Evolutionary conservation across 2,797 vertebrate genomes (phyloP).

Genomic region (Emys orbicularis): DNA sequence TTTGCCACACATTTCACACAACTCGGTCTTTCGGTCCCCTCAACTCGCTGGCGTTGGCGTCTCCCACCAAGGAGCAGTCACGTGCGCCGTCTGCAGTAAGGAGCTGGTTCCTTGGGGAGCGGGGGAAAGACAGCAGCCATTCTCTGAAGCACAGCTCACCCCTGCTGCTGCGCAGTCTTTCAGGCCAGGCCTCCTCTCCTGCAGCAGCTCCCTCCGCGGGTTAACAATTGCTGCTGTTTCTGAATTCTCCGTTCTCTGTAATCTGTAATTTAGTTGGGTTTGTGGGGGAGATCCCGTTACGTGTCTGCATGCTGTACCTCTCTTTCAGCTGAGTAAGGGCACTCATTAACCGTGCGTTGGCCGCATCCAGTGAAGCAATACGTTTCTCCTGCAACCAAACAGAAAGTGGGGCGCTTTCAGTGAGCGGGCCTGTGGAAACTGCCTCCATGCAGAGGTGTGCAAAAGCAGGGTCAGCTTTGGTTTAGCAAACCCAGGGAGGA

Average conservation of each 20-base stretch:
- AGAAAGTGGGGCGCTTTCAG: background rate
- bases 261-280: constrained; percentile 99
- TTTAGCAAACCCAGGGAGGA: background rate
- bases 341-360: constrained; percentile 97
- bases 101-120: constrained; percentile 57
- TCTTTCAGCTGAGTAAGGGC: constrained; percentile 99
- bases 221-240: constrained; percentile 99
- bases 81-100: constrained; percentile 67
- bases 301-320: constrained; percentile 99
- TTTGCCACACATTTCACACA: constrained; percentile 76
- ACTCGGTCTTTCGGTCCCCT: constrained; percentile 73
- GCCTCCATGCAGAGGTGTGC: background rate
- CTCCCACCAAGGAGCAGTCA: constrained; percentile 74
- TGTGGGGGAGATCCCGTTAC: constrained; percentile 99
- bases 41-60: constrained; percentile 57
- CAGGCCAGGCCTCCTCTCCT: constrained; percentile 74
- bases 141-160: constrained; percentile 68
- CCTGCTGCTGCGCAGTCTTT: constrained; percentile 69
- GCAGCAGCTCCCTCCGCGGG: constrained; percentile 72
- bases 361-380: constrained; percentile 95
- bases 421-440: accelerated
- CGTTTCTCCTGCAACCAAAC: constrained; percentile 91
- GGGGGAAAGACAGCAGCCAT: constrained; percentile 60
- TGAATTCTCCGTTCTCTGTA: constrained; percentile 98
- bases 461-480: background rate